Base-by-base conservation (phyloP, 2,797 vertebrate genomes). In the Phataginus tricuspis region DNA sequence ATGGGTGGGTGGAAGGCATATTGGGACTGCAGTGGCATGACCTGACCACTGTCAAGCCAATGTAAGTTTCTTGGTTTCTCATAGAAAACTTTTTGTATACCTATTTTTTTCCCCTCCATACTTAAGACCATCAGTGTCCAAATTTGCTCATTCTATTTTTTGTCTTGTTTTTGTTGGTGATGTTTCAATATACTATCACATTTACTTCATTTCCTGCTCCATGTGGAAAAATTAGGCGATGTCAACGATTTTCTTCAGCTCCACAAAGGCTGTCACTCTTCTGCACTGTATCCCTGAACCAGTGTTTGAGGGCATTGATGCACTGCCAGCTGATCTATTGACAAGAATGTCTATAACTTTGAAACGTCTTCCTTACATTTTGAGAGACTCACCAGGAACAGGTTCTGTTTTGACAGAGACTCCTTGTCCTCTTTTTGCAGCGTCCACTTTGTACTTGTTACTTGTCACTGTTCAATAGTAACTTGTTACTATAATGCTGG, bases 261-360 rank as follows among this genome's bases (percentile, higher is more conserved):
- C 99, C 98, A 99, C 98, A 97, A 99, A 93, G 99, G 99, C 98
- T 99, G 99, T 99, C 99, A 0, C 98, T 97, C 92, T 99, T 99
- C 98, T 98, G 98, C 99, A 99, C 99, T 99, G 99, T 99, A 19
- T 99, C 99, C 97, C 99, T 98, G 98, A 99, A 99, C 99, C 99
- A 99, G 98, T 99, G 99, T 98, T 99, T 99, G 97, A 99, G 98
- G 10, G 99, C 99, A 37, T 99, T 99, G 15, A 99, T 99, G 96
- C 99, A 99, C 71, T 99, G 99, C 71, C 99, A 98, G 0, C 99
- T 99, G 97, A 99, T 99, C 99, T 99, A 97, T 99, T 99, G 97
- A 99, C 99, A 0, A 99, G 98, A 79, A 99, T 90, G 97, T 99
- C 99, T 1, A 99, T 99, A 37, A 99, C 99, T 97, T 99, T 99